Conservation (phyloP, 2,797 vertebrate genomes). For the Loriculus beryllinus region DNA sequence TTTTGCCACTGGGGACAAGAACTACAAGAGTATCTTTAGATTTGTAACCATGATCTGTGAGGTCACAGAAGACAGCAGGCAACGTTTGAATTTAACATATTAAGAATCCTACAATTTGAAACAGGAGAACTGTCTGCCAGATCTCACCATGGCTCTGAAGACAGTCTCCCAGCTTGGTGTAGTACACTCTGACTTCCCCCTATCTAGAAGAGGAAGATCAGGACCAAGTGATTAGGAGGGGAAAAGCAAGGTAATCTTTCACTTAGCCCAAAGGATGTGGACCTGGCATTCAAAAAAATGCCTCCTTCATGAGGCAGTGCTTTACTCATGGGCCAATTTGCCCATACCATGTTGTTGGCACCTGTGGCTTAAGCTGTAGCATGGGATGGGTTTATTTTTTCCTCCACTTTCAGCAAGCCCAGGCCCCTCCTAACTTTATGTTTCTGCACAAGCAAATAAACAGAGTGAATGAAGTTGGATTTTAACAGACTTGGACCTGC, state of each 20-base stretch:
- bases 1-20: background rate
- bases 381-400: accelerated
- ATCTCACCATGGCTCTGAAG: background rate
- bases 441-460: background rate
- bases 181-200: background rate
- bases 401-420: accelerated
- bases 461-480: background rate
- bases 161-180: background rate
- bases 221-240: background rate
- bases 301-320: background rate
- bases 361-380: background rate
- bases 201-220: background rate
- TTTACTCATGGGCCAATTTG: background rate
- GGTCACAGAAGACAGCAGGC: background rate
- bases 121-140: background rate
- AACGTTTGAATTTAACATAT: background rate
- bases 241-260: background rate
- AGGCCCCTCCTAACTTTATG: background rate
- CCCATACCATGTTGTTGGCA: background rate
- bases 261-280: background rate
- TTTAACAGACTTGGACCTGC: background rate
- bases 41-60: background rate
- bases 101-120: background rate
- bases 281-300: background rate
- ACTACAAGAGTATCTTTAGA: background rate